Evolutionary conservation across 2,797 vertebrate species (phyloP).

Genomic region (Sebastes ruberrimus): DNA sequence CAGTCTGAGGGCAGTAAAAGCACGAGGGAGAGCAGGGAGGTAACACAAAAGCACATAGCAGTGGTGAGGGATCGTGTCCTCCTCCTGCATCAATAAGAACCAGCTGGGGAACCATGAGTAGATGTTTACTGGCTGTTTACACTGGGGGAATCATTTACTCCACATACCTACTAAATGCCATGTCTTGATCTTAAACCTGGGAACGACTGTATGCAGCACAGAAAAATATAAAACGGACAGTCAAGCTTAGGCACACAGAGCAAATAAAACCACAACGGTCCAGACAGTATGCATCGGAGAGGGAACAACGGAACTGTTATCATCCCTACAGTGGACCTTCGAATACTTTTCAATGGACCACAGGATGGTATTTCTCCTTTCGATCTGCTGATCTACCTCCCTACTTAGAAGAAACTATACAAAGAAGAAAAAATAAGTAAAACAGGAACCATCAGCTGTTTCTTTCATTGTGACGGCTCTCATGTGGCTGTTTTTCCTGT

Average conservation of each 20-base stretch:
- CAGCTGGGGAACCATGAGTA: slow-evolving; percentile 22
- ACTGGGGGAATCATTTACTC: slow-evolving; percentile 31
- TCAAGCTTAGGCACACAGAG: background rate
- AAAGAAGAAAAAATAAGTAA: background rate
- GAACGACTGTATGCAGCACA: background rate
- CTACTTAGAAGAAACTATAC: background rate
- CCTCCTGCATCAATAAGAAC: slow-evolving; percentile 27
- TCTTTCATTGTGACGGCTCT: background rate
- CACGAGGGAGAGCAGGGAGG: slow-evolving; percentile 8
- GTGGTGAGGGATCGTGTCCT: background rate
- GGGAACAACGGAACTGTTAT: background rate
- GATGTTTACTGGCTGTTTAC: slow-evolving; percentile 34
- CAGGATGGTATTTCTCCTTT: background rate
- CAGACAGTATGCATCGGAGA: slow-evolving; percentile 2
- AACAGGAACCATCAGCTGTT: background rate
- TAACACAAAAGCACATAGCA: slow-evolving; percentile 17
- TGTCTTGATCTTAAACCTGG: background rate
- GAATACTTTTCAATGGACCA: background rate
- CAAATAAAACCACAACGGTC: background rate
- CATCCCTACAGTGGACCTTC: background rate
- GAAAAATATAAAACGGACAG: background rate
- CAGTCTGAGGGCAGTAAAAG: slow-evolving; percentile 30
- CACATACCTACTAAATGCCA: slow-evolving; percentile 13
- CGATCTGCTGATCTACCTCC: background rate
- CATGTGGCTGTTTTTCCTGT: background rate